Percentiles rank a stretch among this genome's conserved stretches.
These are phyloP conservation scores for Nansenia antarctica DNA, from an alignment of 2,113 vertebrate species.

Conservation along the genomic window DNA sequence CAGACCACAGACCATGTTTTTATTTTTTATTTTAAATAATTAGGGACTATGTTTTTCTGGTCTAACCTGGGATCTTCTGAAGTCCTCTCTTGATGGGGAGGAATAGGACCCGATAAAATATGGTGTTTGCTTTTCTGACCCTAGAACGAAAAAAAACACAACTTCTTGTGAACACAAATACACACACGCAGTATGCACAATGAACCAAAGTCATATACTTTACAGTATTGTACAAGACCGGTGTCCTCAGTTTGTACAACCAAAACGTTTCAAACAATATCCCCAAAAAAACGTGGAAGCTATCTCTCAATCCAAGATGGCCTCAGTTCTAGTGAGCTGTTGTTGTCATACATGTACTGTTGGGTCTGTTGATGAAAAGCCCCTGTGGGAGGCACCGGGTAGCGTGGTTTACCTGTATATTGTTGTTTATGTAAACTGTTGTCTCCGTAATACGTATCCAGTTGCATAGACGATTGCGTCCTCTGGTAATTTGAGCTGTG, in stretches of 20 bases:
- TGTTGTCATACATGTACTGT: not conserved
- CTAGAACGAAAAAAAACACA: constrained; percentile 61
- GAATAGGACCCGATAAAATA: constrained; percentile 97
- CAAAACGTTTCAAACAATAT: not conserved
- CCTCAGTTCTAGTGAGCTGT: not conserved
- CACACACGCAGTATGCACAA: too few relatives aligned
- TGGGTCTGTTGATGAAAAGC: too few relatives aligned
- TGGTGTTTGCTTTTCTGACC: constrained; percentile 91
- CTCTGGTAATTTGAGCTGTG: constrained; percentile 90
- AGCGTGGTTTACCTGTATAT: constrained; percentile 61
- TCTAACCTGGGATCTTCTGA: constrained; percentile 87
- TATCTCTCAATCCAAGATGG: not conserved
- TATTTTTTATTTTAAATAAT: too few relatives aligned
- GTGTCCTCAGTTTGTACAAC: not conserved
- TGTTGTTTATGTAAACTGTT: constrained; percentile 85
- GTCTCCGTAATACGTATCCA: constrained; percentile 91
- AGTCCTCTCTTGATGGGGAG: constrained; percentile 92
- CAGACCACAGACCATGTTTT: too few relatives aligned
- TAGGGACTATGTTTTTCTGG: too few relatives aligned
- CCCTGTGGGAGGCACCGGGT: not conserved
- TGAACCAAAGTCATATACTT: too few relatives aligned
- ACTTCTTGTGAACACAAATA: too few relatives aligned
- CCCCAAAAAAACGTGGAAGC: not conserved
- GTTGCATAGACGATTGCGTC: constrained; percentile 95
- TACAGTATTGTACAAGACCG: too few relatives aligned